A percentile compares a stretch with the other conserved stretches of the same genome.
Conservation (phyloP, 2,113 vertebrate genomes). For the Chinchilla lanigera region DNA sequence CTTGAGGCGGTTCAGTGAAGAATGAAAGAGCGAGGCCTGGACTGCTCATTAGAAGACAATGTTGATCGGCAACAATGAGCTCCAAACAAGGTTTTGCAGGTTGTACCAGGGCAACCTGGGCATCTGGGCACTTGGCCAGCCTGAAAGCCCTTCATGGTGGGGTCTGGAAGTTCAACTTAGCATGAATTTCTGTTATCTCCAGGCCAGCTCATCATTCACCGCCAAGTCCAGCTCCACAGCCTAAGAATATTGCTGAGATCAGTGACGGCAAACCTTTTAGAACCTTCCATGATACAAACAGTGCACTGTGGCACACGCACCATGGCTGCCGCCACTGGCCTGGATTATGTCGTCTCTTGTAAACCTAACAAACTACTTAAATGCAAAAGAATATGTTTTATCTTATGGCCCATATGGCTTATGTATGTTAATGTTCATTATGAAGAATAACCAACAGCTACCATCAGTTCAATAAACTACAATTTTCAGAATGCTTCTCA, state of each 20-base stretch:
- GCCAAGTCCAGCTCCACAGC: neutral
- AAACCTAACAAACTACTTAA: neutral
- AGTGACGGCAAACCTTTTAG: neutral
- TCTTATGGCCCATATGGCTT: neutral
- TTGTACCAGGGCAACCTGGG: neutral
- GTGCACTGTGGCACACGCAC: neutral
- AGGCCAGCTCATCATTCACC: neutral
- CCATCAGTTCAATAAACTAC: neutral
- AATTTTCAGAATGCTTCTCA: neutral
- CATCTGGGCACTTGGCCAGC: neutral
- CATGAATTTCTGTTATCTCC: neutral
- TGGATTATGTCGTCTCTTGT: neutral
- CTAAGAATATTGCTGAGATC: neutral
- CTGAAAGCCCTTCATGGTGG: neutral
- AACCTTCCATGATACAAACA: neutral
- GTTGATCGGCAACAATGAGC: neutral
- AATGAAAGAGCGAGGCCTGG: neutral
- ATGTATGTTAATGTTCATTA: slow-evolving; percentile 23
- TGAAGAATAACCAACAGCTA: slow-evolving; percentile 48
- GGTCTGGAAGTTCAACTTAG: neutral
- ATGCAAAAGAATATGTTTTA: slow-evolving; percentile 14
- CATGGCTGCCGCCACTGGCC: neutral
- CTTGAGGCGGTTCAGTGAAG: neutral
- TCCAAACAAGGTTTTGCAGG: neutral
- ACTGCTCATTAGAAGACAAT: neutral